Evolutionary conservation across 2,113 vertebrate genomes (phyloP).

Genomic region (Pterocles gutturalis): DNA sequence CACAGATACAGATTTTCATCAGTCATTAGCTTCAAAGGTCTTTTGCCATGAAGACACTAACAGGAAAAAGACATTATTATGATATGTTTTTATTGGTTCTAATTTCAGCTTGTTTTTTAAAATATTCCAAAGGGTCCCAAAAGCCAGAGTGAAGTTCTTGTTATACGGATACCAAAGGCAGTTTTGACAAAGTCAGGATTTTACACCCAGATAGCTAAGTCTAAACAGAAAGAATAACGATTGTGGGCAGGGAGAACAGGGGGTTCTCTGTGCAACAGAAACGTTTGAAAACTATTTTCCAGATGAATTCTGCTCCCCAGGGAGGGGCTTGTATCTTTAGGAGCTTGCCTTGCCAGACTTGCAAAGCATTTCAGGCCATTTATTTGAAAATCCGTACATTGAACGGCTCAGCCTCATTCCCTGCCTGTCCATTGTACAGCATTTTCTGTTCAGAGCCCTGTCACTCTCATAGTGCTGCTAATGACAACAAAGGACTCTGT

Average conservation of each 20-base stretch:
- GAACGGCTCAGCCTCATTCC: conserved; percentile 19
- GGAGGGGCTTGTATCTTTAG: neutral
- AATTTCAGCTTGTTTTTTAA: neutral
- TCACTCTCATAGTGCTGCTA: neutral
- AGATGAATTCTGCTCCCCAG: neutral
- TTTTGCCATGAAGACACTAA: neutral
- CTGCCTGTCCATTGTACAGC: neutral
- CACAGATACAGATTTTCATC: neutral
- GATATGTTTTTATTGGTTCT: neutral
- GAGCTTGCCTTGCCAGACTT: neutral
- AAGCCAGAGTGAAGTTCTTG: neutral
- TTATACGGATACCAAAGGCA: neutral
- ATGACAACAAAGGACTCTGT: neutral
- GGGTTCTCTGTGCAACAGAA: neutral
- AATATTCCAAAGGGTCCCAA: neutral
- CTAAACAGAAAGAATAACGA: neutral
- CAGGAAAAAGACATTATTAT: neutral
- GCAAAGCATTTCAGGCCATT: neutral
- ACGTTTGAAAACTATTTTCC: neutral
- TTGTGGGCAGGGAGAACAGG: neutral
- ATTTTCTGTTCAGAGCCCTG: neutral
- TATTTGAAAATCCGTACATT: neutral
- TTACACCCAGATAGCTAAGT: neutral
- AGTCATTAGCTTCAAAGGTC: neutral
- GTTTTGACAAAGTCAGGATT: neutral